Evolutionary conservation across 1,140 invertebrate genomes (phyloP).

Genomic region (Sitobion miscanthi): DNA sequence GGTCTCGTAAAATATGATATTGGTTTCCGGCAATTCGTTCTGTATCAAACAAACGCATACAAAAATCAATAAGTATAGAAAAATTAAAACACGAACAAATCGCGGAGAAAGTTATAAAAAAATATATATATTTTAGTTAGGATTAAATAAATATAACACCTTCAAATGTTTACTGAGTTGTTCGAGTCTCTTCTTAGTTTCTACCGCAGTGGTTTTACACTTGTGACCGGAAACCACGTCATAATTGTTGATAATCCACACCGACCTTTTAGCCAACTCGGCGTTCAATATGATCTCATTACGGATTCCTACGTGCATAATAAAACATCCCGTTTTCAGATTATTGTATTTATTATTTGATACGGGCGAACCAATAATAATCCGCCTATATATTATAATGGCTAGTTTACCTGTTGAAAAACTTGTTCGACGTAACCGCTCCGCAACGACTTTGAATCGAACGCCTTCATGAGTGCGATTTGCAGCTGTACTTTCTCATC

Average conservation of each 20-base stretch:
- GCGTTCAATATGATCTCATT: constrained; percentile 78
- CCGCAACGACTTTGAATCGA: background rate
- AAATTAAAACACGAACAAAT: background rate
- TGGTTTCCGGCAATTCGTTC: constrained; percentile 69
- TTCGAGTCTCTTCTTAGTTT: constrained; percentile 41
- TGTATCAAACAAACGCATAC: constrained; percentile 60
- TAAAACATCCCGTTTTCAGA: background rate
- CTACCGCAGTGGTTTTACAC: constrained; percentile 4
- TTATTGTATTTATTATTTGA: background rate
- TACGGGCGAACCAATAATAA: background rate
- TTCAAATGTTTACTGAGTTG: constrained; percentile 39
- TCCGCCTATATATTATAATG: background rate
- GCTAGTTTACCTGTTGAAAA: constrained; percentile 29
- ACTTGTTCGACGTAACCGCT: background rate
- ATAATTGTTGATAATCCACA: constrained; percentile 69
- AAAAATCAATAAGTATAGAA: background rate
- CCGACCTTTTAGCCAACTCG: constrained; percentile 75
- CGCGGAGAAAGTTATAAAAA: background rate
- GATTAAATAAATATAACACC: constrained; percentile 57
- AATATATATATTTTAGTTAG: background rate
- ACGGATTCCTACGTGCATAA: constrained; percentile 70
- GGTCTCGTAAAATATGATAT: constrained; percentile 66
- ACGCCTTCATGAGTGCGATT: background rate
- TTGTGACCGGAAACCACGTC: background rate
- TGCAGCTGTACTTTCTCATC: constrained; percentile 40